Evolutionary conservation across 2,797 vertebrate species (phyloP).

Genomic region (Eulemur mongoz): DNA sequence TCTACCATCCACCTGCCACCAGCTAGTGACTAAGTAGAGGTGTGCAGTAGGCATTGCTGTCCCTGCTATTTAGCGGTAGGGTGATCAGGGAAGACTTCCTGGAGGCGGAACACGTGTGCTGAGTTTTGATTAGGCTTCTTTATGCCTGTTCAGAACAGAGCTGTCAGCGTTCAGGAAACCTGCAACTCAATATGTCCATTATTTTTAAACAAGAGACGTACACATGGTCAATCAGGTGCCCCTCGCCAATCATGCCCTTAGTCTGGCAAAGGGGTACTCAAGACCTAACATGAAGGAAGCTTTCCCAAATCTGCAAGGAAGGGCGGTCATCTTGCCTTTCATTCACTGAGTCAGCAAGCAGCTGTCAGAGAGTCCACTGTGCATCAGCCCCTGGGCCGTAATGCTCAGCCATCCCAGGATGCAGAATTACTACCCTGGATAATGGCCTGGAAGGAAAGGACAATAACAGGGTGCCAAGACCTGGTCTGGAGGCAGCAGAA

Average conservation of each 20-base stretch:
- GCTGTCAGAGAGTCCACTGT: neutral
- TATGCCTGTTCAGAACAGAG: neutral
- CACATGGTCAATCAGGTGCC: neutral
- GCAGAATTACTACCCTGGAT: neutral
- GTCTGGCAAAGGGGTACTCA: neutral
- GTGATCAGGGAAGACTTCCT: neutral
- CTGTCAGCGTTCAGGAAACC: neutral
- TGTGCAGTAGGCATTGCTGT: neutral
- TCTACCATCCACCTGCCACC: neutral
- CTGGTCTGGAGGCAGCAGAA: neutral
- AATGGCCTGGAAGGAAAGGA: neutral
- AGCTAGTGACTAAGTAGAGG: neutral
- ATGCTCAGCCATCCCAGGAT: neutral
- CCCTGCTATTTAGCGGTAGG: neutral
- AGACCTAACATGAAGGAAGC: neutral
- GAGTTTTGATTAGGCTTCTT: neutral
- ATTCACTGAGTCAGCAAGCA: neutral
- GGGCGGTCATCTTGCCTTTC: neutral
- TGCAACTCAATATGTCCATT: neutral
- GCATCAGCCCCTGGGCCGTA: neutral
- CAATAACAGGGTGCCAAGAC: neutral
- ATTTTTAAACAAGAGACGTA: neutral
- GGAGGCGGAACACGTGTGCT: neutral
- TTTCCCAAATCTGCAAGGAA: neutral
- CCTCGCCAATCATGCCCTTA: neutral